Base-by-base conservation (phyloP, 2,797 vertebrate species). In the Bradypodion ventrale region DNA sequence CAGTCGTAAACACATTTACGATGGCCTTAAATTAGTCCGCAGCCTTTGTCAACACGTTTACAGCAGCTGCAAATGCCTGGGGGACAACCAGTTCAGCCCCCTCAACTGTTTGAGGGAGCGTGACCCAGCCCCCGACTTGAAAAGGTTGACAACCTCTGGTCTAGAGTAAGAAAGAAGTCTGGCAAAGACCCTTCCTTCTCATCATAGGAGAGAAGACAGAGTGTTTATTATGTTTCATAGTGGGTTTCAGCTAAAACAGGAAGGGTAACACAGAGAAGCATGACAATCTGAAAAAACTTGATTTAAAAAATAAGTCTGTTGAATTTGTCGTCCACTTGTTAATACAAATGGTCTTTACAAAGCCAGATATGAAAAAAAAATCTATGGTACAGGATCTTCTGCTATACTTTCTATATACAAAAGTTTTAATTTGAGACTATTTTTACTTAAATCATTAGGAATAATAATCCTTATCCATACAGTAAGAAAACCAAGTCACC, bases 401-500 rank as follows among this genome's bases (percentile, higher is more conserved):
- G 29, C 27, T 7, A 32, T 60, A 5, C 7, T 16, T 77, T 37
- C 56, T 42, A 12, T 40, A 6, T 13, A 42, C 37, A 25, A 37
- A 25, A 52, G 37, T 12, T n/a, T 29, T 32, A 2, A 10, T 29
- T 82, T 82, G 76, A 56, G 52, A 75, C 21, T 12, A 80, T 70
- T 87, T 83, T 69, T 65, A 25, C 9, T 70, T 87, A 82, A 35
- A 12, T 29, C 12, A 65, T 27, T 49, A 40, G 23, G 87, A 0
- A 8, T 29, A 49, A 60, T 70, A 83, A 10, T 78, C 74, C 66
- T 78, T 89, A 70, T 9, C n/a, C 2, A 79, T 6, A 82, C 2
- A 85, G 27, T 4, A 87, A 25, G 1, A 80, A 80, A 78, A 86
- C 37, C 23, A 82, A 84, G 90, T 77, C 82, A 96, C 96, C 94